These are phyloP conservation scores for Chiroxiphia lanceolata DNA, from an alignment of 2,797 vertebrate species.

Conservation along the genomic window DNA sequence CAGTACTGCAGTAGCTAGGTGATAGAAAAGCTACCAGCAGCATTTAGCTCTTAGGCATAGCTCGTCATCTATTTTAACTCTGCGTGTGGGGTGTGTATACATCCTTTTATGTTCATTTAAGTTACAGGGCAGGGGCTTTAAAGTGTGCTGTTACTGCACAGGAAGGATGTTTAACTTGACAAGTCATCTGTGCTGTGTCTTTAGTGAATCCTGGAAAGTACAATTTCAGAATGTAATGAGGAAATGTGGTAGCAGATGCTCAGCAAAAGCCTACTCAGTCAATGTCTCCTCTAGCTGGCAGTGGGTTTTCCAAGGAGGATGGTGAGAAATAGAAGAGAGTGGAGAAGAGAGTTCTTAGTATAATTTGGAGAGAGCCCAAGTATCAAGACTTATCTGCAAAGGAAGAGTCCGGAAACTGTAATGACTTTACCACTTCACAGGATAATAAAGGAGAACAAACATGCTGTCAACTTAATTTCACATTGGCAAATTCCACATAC, in stretches of 20 bases:
- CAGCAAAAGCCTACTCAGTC: constrained; percentile 29
- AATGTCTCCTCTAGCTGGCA: neutral
- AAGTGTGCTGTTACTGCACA: constrained; percentile 15
- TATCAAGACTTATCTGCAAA: neutral
- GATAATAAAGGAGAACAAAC: neutral
- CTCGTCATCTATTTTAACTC: constrained; percentile 26
- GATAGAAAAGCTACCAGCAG: constrained; percentile 1
- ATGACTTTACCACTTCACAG: neutral
- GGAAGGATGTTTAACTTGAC: constrained; percentile 60
- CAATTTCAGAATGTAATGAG: constrained; percentile 40
- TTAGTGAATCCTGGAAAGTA: constrained; percentile 53
- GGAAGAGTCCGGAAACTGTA: neutral
- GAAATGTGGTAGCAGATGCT: constrained; percentile 50
- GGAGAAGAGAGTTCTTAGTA: neutral
- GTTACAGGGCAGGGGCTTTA: constrained; percentile 13
- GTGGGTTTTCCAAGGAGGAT: constrained; percentile 21
- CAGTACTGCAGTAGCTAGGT: neutral
- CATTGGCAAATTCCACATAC: neutral
- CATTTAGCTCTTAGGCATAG: neutral
- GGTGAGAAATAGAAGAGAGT: constrained; percentile 1
- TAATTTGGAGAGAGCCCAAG: neutral
- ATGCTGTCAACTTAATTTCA: neutral
- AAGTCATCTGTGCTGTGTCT: constrained; percentile 34
- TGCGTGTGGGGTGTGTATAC: neutral
- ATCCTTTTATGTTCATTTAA: constrained; percentile 41